Percentiles rank a stretch among this genome's conserved stretches.
Conservation (phyloP, 2,113 vertebrate genomes). For the Prochilodus magdalenae region DNA sequence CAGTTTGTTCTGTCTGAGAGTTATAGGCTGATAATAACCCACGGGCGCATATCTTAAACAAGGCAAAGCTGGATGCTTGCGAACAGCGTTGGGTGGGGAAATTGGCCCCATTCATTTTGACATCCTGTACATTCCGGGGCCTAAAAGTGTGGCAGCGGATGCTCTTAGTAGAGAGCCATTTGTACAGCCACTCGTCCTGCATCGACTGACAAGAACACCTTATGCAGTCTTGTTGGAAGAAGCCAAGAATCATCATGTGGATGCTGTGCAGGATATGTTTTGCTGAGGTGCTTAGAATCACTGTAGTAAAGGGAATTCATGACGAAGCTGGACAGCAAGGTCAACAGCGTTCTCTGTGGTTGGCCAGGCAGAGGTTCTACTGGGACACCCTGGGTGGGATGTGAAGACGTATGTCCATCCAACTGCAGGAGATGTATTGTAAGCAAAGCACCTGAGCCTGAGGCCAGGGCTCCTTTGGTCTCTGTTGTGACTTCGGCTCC, state of each 20-base stretch:
- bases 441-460: too few relatives aligned
- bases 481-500: too few relatives aligned
- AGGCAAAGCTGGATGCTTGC: conserved; percentile 42
- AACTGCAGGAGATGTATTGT: too few relatives aligned
- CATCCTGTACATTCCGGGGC: conserved; percentile 25
- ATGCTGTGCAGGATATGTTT: neutral
- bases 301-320: too few relatives aligned
- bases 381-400: too few relatives aligned
- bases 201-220: conserved; percentile 26
- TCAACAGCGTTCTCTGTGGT: too few relatives aligned
- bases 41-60: conserved; percentile 20
- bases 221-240: conserved; percentile 37
- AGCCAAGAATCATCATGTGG: neutral
- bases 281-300: too few relatives aligned
- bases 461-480: too few relatives aligned
- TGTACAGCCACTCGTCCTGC: neutral
- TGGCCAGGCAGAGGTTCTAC: too few relatives aligned
- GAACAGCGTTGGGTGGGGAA: conserved; percentile 37
- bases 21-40: conserved; percentile 41
- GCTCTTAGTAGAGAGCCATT: neutral
- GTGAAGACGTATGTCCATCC: too few relatives aligned
- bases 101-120: conserved; percentile 28
- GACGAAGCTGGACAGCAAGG: too few relatives aligned
- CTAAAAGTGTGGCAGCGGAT: conserved; percentile 32
- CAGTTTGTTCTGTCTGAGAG: too few relatives aligned